These are phyloP conservation scores for Ptilonorhynchus violaceus DNA, from an alignment of 2,113 vertebrate genomes.

Conservation along the genomic window DNA sequence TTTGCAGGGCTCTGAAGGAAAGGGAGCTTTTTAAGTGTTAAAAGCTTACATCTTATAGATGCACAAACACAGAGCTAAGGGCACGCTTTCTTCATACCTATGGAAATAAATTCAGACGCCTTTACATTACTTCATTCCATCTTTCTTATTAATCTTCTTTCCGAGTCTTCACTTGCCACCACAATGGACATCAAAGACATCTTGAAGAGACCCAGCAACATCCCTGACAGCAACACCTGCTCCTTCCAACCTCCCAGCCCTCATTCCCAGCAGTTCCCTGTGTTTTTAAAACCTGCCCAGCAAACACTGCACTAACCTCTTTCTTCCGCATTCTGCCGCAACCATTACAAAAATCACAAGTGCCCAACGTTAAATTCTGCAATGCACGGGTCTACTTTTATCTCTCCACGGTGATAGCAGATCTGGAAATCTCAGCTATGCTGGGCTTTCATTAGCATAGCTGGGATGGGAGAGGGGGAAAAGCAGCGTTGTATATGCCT, in stretches of 20 bases:
- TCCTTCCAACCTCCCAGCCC: background rate
- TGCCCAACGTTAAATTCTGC: background rate
- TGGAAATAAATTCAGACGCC: background rate
- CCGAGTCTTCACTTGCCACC: background rate
- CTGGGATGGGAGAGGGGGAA: background rate
- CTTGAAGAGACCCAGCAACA: background rate
- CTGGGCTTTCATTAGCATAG: background rate
- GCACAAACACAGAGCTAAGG: background rate
- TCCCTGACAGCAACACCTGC: conserved; percentile 4
- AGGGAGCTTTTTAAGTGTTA: background rate
- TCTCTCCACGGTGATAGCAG: background rate
- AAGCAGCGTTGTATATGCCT: background rate
- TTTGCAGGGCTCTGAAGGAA: background rate
- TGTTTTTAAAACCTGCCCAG: background rate
- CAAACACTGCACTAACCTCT: background rate
- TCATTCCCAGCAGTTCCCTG: background rate
- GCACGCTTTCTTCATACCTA: background rate
- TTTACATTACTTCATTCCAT: background rate
- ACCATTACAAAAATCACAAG: background rate
- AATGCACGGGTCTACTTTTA: background rate
- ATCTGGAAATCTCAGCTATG: conserved; percentile 26
- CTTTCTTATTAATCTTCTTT: background rate
- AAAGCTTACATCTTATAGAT: background rate
- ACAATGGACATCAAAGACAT: background rate
- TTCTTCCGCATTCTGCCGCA: background rate